A percentile compares a stretch with the other conserved stretches of the same genome.
These are phyloP conservation scores for Calameuta filiformis DNA, from an alignment of 2,888 invertebrate species.

Conservation along the genomic window DNA sequence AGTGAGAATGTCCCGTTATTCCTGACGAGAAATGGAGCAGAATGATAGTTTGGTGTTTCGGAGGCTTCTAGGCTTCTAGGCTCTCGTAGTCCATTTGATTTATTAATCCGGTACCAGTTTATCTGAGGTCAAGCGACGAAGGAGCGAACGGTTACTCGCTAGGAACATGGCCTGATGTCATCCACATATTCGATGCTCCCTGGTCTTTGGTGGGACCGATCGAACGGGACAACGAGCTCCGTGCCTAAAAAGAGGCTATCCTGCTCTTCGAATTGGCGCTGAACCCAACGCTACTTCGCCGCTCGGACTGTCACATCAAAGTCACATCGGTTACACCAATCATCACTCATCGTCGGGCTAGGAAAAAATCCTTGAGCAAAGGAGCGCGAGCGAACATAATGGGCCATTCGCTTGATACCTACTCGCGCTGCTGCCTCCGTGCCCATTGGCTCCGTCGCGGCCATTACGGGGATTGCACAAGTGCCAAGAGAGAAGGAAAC, in stretches of 20 bases:
- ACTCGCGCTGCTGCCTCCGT: background rate
- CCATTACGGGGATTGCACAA: background rate
- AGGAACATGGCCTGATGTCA: background rate
- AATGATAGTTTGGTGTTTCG: background rate
- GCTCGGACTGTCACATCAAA: background rate
- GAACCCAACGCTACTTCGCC: background rate
- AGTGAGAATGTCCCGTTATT: background rate
- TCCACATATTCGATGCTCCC: background rate
- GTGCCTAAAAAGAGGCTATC: background rate
- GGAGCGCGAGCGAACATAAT: background rate
- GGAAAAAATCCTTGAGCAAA: background rate
- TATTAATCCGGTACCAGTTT: background rate
- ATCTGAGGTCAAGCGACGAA: background rate
- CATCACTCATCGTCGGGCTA: background rate
- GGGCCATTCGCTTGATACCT: constrained; percentile 5
- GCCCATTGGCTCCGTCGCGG: background rate
- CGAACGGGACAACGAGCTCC: background rate
- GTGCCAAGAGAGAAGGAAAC: background rate
- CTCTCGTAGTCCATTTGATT: background rate
- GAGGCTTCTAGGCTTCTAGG: background rate
- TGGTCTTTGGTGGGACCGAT: background rate
- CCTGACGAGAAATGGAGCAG: background rate
- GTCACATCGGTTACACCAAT: background rate
- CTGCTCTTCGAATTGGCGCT: background rate
- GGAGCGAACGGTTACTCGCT: background rate